A percentile compares a stretch with the other conserved stretches of the same genome.
phyloP scores from a whole-genome alignment of 1,140 invertebrate genomes.

The Panagrolaimus sp. region DNA sequence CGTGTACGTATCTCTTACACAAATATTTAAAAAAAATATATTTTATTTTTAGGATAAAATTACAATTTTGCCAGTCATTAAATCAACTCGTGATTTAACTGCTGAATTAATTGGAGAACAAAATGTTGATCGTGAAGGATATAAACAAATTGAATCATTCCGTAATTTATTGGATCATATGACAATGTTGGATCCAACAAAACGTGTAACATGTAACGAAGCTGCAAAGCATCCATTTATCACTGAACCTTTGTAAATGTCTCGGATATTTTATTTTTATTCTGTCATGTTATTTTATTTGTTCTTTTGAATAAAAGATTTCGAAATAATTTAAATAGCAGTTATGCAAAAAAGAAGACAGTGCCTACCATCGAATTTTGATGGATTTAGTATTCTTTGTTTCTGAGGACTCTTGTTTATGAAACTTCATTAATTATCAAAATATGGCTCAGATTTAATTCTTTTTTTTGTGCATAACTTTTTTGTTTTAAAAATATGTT shows the following conservation, averaged over 20 bases:
- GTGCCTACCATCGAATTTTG: too few species aligned
- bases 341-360: too few species aligned
- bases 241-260: conserved; percentile 65
- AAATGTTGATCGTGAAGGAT: conserved; percentile 71
- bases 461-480: too few species aligned
- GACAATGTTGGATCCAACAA: conserved; percentile 83
- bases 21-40: background rate
- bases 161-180: conserved; percentile 89
- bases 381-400: too few species aligned
- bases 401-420: too few species aligned
- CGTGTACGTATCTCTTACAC: conserved; percentile 70
- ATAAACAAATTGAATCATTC: conserved; percentile 69
- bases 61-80: conserved; percentile 84
- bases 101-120: conserved; percentile 81
- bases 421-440: too few species aligned
- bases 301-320: too few species aligned
- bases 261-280: too few species aligned
- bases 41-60: conserved; percentile 77
- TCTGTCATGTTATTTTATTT: too few species aligned
- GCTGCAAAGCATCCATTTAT: conserved; percentile 93
- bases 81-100: conserved; percentile 75
- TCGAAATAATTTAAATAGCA: too few species aligned
- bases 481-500: conserved; percentile 4
- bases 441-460: too few species aligned
- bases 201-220: conserved; percentile 84